Percentiles rank a stretch among this genome's conserved stretches.
Evolutionary conservation across 2,888 invertebrate species (phyloP).

Genomic region (Ormyrus nitidulus): DNA sequence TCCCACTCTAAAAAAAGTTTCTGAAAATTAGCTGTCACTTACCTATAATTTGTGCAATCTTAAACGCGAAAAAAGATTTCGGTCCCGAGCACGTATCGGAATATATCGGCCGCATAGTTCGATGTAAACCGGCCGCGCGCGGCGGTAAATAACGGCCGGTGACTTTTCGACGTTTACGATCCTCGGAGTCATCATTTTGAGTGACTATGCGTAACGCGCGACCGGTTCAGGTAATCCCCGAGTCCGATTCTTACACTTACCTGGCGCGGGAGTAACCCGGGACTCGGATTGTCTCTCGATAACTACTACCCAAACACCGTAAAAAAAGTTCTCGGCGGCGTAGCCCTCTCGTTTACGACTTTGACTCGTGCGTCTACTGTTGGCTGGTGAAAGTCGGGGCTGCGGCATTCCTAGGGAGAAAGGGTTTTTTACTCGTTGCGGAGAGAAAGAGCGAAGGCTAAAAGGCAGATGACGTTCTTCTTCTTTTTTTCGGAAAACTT

Average conservation of each 20-base stretch:
- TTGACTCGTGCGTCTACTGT: slow-evolving; percentile 54
- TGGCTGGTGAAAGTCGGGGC: slow-evolving; percentile 65
- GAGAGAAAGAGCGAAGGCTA: not conserved
- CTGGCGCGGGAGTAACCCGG: slow-evolving; percentile 39
- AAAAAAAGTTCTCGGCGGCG: slow-evolving; percentile 65
- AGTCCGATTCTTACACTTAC: slow-evolving; percentile 23
- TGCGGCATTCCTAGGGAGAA: slow-evolving; percentile 60
- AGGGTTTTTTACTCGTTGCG: slow-evolving; percentile 63
- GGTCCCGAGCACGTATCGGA: not conserved
- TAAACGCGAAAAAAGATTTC: slow-evolving; percentile 23
- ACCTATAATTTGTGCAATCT: slow-evolving; percentile 30
- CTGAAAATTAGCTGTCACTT: slow-evolving; percentile 23
- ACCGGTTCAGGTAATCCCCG: slow-evolving; percentile 36
- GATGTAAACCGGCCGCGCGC: slow-evolving; percentile 38
- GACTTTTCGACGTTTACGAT: slow-evolving; percentile 54
- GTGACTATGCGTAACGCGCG: slow-evolving; percentile 52
- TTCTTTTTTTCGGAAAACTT: slow-evolving; percentile 61
- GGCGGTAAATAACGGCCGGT: slow-evolving; percentile 44
- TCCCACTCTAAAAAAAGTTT: not conserved
- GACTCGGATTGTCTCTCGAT: slow-evolving; percentile 43
- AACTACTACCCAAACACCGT: slow-evolving; percentile 68
- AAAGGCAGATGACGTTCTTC: slow-evolving; percentile 18
- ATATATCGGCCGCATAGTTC: not conserved
- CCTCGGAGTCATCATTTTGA: slow-evolving; percentile 50
- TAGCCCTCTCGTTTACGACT: slow-evolving; percentile 67